phyloP scores from a whole-genome alignment of 2,797 vertebrate species.

The Aphelocoma californica region DNA sequence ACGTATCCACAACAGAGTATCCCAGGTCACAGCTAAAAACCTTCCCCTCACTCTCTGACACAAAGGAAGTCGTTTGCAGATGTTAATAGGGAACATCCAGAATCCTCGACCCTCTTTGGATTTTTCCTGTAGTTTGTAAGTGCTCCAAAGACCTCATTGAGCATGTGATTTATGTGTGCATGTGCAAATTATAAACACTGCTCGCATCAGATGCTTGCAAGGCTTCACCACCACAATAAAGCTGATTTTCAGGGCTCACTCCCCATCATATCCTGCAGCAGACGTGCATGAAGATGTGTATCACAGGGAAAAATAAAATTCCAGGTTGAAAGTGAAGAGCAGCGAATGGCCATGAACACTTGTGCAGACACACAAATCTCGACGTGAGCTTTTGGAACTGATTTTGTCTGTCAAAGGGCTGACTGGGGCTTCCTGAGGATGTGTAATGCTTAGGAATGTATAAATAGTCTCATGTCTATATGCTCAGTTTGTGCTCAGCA shows the following conservation, averaged over 20 bases:
- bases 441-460: neutral
- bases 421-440: slow-evolving; percentile 15
- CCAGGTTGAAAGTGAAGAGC: neutral
- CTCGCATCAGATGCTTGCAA: neutral
- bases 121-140: neutral
- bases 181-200: neutral
- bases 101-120: neutral
- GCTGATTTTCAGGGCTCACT: neutral
- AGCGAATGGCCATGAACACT: neutral
- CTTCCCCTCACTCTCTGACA: neutral
- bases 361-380: neutral
- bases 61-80: neutral
- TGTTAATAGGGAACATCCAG: neutral
- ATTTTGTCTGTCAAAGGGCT: neutral
- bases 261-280: no score
- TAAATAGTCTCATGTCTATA: neutral
- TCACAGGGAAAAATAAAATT: neutral
- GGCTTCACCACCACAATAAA: neutral
- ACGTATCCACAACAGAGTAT: neutral
- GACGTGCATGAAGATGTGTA: fast-evolving
- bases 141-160: neutral
- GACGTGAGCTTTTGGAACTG: neutral
- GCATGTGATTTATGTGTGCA: neutral
- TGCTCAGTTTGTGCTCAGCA: neutral
- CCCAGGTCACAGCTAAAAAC: neutral